phyloP scores from a whole-genome alignment of 2,888 invertebrate species.

The Iselma pallidipennis region DNA sequence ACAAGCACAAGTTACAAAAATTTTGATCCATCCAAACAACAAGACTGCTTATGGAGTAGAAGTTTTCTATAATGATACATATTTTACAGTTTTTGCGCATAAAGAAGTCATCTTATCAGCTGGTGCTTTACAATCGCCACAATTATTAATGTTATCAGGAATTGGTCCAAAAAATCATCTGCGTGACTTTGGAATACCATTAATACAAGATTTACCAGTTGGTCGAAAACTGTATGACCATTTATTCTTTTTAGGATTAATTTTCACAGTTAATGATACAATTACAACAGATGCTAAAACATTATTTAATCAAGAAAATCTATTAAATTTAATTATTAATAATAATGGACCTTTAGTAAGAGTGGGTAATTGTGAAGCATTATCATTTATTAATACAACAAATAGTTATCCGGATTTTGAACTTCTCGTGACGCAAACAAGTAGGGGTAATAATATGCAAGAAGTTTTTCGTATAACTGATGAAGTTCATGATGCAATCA shows the following conservation, averaged over 20 bases:
- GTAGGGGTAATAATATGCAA: conserved; percentile 41
- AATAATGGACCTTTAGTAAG: conserved; percentile 61
- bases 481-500: conserved; percentile 61
- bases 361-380: conserved; percentile 61
- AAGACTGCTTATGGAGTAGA: conserved; percentile 71
- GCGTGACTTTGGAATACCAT: conserved; percentile 60
- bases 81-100: conserved; percentile 59
- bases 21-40: conserved; percentile 66
- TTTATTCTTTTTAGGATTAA: conserved; percentile 59
- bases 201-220: conserved; percentile 68
- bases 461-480: conserved; percentile 60
- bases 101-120: conserved; percentile 86
- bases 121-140: conserved; percentile 87
- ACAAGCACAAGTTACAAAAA: conserved; percentile 63
- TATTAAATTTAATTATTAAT: conserved; percentile 52
- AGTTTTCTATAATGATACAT: conserved; percentile 60
- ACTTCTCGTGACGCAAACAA: conserved; percentile 59
- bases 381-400: conserved; percentile 63
- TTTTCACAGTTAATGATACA: conserved; percentile 38
- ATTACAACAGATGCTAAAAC: conserved; percentile 41
- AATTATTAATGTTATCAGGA: conserved; percentile 81
- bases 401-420: conserved; percentile 69
- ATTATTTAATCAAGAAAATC: conserved; percentile 39
- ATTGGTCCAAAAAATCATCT: conserved; percentile 68
- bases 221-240: conserved; percentile 70